Evolutionary conservation across 1,140 invertebrate species (phyloP).

Genomic region (Zaprionus gabonicus): DNA sequence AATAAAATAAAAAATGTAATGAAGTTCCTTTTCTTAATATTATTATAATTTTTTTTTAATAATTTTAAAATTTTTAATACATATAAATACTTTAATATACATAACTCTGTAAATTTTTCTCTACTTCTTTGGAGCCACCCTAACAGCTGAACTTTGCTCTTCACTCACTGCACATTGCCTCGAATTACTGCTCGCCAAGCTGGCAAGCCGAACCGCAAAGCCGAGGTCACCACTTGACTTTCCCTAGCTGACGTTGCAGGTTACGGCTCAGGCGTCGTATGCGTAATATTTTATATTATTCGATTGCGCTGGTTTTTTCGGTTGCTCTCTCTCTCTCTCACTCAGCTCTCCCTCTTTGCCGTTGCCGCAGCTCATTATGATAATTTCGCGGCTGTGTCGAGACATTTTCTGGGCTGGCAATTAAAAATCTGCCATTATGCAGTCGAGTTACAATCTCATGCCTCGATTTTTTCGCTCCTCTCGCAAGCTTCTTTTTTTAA

Average conservation of each 20-base stretch:
- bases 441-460: slow-evolving; percentile 59
- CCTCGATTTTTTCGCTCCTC: slow-evolving; percentile 23
- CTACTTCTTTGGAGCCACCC: slow-evolving; percentile 11
- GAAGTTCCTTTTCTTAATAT: too few relatives aligned
- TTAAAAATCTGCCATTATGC: slow-evolving; percentile 79
- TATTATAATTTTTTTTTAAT: not conserved
- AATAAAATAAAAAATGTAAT: not conserved
- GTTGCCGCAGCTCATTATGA: slow-evolving; percentile 62
- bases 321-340: slow-evolving; percentile 1
- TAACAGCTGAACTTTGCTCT: slow-evolving; percentile 5
- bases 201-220: slow-evolving; percentile 17
- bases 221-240: slow-evolving; percentile 16
- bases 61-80: not conserved
- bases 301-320: slow-evolving; percentile 37
- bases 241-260: slow-evolving; percentile 39
- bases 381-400: slow-evolving; percentile 64
- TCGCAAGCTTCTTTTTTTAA: slow-evolving; percentile 61
- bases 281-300: slow-evolving; percentile 59
- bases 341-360: not conserved
- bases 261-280: slow-evolving; percentile 48
- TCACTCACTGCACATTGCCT: not conserved
- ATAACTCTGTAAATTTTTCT: not conserved
- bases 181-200: not conserved
- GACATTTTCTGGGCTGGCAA: slow-evolving; percentile 64
- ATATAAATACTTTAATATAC: not conserved